Evolutionary conservation across 2,113 vertebrate genomes (phyloP), one percentile per base, ranked within the genome.

Genomic region (Ammodytes marinus): DNA sequence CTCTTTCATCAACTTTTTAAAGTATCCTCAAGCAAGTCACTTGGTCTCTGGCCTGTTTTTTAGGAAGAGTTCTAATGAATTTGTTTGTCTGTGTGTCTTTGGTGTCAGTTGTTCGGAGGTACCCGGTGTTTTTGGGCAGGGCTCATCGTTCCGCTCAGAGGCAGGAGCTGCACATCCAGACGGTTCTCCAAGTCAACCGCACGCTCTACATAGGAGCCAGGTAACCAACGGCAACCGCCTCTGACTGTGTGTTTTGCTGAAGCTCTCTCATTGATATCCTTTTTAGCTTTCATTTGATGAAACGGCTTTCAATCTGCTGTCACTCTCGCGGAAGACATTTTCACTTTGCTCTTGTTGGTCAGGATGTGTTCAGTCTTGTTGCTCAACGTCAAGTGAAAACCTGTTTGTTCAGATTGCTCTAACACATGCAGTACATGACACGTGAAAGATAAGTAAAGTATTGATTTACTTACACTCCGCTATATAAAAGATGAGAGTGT

Each of bases 121-220:
- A 99, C 66, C 93, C 97, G 0, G 96, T 98, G 86, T 99, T 99
- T 54, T 84, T 97, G 93, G 97, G 98, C 37, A 95, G 96, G 3
- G 96, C 97, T 42, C 94, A 94, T 6, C 96, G 95, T 55, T 96
- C 81, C 6, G 54, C 6, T 80, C 93, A 69, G 73, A 92, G 52
- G 8, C 94, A 64, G 94, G 96, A 96, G 39, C 96, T 99, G 84
- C 95, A 96, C 91, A 97, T 99, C 89, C 97, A 99, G 89, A 96
- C 96, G 0, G 95, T 99, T 79, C 95, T 99, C 81, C 96, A 96
- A 66, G 96, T 99, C 90, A 99, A 99, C 93, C 90, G 97, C 86
- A 99, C 98, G 0, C 95, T 99, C 66, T 99, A 97, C 95, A 96
- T 99, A 0, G 98, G 98, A 80, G 97, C 97, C 93, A 98, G 98